A percentile compares a stretch with the other conserved stretches of the same genome.
These are phyloP conservation scores for Orthosia gothica DNA, from an alignment of 2,888 invertebrate species.

Conservation along the genomic window DNA sequence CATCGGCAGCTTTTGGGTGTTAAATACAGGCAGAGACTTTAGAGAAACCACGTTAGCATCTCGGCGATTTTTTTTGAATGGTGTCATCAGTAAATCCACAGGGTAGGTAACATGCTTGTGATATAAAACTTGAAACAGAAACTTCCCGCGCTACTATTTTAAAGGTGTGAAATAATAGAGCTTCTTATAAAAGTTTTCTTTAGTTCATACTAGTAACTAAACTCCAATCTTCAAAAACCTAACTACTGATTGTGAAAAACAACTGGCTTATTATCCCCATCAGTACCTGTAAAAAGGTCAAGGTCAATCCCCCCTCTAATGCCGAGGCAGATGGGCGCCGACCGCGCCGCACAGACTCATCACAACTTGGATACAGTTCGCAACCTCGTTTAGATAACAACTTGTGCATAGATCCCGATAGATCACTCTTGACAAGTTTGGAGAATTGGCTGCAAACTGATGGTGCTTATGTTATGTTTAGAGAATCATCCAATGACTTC, in stretches of 20 bases:
- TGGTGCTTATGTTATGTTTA: background rate
- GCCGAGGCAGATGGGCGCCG: conserved; percentile 23
- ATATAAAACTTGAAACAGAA: background rate
- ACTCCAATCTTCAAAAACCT: too few species aligned
- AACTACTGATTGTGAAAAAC: background rate
- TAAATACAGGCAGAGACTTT: too few species aligned
- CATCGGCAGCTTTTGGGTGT: too few species aligned
- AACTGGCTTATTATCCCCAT: background rate
- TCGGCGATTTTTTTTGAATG: too few species aligned
- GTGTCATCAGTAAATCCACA: background rate
- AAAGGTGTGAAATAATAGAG: too few species aligned
- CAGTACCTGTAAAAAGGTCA: conserved; percentile 18
- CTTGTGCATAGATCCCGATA: conserved; percentile 30
- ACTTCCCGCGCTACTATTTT: too few species aligned
- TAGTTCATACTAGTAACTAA: background rate
- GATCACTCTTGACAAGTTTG: conserved; percentile 31
- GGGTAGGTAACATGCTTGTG: background rate
- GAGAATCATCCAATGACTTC: background rate
- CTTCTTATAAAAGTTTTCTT: too few species aligned
- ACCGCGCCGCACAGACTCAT: conserved; percentile 42
- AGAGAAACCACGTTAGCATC: too few species aligned
- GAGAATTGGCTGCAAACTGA: background rate
- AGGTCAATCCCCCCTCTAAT: background rate
- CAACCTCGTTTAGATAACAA: conserved; percentile 60
- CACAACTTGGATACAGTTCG: conserved; percentile 62